A percentile compares a stretch with the other conserved stretches of the same genome.
Conservation (phyloP, 2,888 invertebrate species). For the Hyposoter dolosus region DNA sequence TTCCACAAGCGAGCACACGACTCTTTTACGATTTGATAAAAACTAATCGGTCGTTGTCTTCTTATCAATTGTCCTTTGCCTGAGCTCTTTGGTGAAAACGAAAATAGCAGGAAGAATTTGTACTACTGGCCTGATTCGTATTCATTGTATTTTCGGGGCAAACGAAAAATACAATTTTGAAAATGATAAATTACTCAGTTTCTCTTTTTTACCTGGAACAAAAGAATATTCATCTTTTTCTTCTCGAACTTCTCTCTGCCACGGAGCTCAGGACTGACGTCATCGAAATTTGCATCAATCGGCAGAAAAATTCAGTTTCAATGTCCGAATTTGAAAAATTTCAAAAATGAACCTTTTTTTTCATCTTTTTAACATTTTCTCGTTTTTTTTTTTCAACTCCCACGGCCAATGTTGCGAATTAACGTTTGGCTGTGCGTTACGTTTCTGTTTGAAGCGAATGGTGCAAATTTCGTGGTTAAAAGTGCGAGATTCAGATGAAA, state of each 20-base stretch:
- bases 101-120: neutral
- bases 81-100: neutral
- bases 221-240: neutral
- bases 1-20: slow-evolving; percentile 54
- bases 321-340: neutral
- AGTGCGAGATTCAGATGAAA: slow-evolving; percentile 86
- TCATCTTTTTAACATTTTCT: neutral
- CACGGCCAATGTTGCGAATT: neutral
- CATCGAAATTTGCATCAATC: neutral
- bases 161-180: neutral
- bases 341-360: neutral
- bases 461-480: too few relatives aligned
- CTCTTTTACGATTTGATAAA: slow-evolving; percentile 26
- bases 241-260: neutral
- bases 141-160: neutral
- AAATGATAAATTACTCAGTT: neutral
- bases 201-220: neutral
- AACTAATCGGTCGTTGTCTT: neutral
- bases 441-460: neutral
- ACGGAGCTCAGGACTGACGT: neutral
- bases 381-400: neutral
- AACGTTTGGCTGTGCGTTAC: neutral
- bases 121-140: neutral
- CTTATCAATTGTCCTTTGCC: neutral
- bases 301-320: neutral